Base-by-base conservation (phyloP, 2,797 vertebrate genomes). In the Tauraco hartlaubi region DNA sequence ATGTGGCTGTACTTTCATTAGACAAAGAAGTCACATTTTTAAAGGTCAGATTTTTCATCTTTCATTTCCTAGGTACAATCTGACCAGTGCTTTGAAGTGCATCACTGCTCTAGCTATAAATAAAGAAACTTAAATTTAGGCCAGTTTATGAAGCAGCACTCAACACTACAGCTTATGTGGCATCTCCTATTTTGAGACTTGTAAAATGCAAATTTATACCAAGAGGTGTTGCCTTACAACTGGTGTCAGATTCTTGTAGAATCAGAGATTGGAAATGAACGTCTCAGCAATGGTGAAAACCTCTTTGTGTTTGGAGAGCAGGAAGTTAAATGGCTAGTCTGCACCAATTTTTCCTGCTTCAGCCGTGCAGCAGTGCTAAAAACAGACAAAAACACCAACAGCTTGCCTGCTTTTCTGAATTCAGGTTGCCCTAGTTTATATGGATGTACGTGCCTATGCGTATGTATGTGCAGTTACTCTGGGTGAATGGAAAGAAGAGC, bases 351-450 rank as follows among this genome's bases (percentile, higher is more conserved):
- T 63, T 66, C 68, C 54, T 67, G 49, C 59, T 88, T 93, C 68
- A 93, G 54, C 84, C 85, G 68, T 48, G 58, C 49, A 85, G 61
- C 74, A 80, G 49, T 67, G 29, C 75, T 96, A 76, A 95, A 94
- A 93, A 0, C 63, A 93, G 52, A 67, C 64, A 83, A 58, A 85
- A 62, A 4, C 44, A 91, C 43, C 52, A 91, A 41, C 44, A 88
- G 75, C 59, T 77, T 92, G 63, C 44, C 49, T 91, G 61, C 68
- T 80, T 64, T 74, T 67, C 51, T 77, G 61, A 33, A 80, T 92
- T 87, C 52, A 85, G 55, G 59, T 52, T 92, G 74, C 84, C 64
- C 84, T 93, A 39, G 44, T 93, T 95, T 54, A 68, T 68, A 12
- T 41, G 37, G 41, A 21, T 90, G 5, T n/a, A 13, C 3, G 9